phyloP scores from a whole-genome alignment of 2,888 invertebrate genomes.

The Trimorus sp. region DNA sequence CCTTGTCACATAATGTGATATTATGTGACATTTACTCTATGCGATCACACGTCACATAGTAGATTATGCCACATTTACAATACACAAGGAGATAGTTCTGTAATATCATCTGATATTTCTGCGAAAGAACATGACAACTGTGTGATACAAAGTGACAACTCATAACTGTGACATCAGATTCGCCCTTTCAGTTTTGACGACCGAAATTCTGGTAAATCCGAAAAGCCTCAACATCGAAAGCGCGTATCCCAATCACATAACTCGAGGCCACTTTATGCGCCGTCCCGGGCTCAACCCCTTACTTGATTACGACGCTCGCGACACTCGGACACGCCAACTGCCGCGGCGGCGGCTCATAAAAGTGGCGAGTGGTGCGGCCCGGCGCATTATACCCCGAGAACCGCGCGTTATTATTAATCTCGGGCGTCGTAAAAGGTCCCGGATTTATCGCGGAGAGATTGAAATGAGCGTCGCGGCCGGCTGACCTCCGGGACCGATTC shows the following conservation, averaged over 20 bases:
- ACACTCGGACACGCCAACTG: constrained; percentile 66
- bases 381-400: constrained; percentile 63
- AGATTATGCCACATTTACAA: too few species aligned
- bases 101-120: too few species aligned
- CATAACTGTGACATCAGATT: too few species aligned
- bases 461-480: constrained; percentile 76
- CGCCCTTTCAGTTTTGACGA: constrained; percentile 22
- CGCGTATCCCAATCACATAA: constrained; percentile 51
- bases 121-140: too few species aligned
- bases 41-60: too few species aligned
- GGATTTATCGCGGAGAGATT: constrained; percentile 80
- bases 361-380: constrained; percentile 55
- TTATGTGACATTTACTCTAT: too few species aligned
- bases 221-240: too few species aligned
- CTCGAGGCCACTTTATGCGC: constrained; percentile 61
- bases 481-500: constrained; percentile 55
- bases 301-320: constrained; percentile 63
- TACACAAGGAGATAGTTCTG: too few species aligned
- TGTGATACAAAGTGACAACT: too few species aligned
- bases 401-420: constrained; percentile 76
- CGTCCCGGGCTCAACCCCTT: constrained; percentile 56
- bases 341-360: constrained; percentile 65
- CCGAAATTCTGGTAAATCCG: background rate
- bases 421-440: constrained; percentile 76
- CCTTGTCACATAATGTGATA: too few species aligned